phyloP scores from a whole-genome alignment of 2,797 vertebrate species.

The Tokudaia tokunoshimensis region DNA sequence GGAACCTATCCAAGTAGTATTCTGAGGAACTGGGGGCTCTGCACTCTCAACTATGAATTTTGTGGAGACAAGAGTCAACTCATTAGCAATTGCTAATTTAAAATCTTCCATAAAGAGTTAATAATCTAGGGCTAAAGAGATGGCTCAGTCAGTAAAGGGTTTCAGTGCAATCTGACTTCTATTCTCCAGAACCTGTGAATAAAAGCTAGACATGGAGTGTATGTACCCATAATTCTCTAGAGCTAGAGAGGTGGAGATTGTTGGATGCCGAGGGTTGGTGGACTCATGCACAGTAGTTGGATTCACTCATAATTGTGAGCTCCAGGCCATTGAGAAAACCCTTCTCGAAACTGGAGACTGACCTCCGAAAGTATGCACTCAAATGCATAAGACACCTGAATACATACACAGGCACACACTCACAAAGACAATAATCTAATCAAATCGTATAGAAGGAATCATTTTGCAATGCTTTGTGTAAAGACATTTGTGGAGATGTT shows the following conservation, averaged over 20 bases:
- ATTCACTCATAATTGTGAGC: neutral
- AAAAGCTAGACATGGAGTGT: neutral
- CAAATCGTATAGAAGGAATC: conserved; percentile 47
- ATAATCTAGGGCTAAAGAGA: conserved; percentile 18
- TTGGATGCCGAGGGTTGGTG: neutral
- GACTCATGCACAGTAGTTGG: neutral
- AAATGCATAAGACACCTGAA: neutral
- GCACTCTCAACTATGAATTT: neutral
- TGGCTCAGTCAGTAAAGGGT: neutral
- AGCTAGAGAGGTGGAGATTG: neutral
- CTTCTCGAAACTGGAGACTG: neutral
- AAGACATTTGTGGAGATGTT: neutral
- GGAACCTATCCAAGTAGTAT: neutral
- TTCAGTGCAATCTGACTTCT: neutral
- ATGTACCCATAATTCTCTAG: too few species aligned
- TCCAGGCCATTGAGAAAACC: neutral
- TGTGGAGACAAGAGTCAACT: neutral
- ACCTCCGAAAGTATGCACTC: neutral
- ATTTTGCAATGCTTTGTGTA: neutral
- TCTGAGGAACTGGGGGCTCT: neutral
- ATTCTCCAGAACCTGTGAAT: too few species aligned
- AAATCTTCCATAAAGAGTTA: conserved; percentile 69
- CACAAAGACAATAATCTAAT: conserved; percentile 36
- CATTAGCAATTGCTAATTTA: conserved; percentile 69
- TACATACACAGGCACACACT: too few species aligned